These are phyloP conservation scores for Columba livia DNA, from an alignment of 2,113 vertebrate genomes.

Conservation along the genomic window DNA sequence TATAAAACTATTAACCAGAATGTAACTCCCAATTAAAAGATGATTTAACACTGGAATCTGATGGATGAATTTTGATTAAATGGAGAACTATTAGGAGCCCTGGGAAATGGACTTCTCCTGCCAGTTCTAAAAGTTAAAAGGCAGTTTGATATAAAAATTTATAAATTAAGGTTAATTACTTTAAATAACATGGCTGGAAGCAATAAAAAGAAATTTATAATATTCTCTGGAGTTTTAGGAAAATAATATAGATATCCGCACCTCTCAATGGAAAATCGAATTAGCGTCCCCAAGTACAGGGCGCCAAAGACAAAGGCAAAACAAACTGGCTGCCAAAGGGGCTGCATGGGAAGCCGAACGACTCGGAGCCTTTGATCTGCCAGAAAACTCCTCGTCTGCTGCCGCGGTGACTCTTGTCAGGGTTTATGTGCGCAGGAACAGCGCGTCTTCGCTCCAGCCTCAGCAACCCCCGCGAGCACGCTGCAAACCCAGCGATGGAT, in stretches of 20 bases:
- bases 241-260: slow-evolving; percentile 78
- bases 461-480: not conserved
- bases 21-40: slow-evolving; percentile 99
- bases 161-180: slow-evolving; percentile 99
- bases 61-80: slow-evolving; percentile 99
- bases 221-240: slow-evolving; percentile 87
- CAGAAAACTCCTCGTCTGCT: not conserved
- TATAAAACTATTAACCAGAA: slow-evolving; percentile 99
- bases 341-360: not conserved
- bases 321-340: slow-evolving; percentile 33
- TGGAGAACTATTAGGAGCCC: slow-evolving; percentile 95
- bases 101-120: slow-evolving; percentile 89
- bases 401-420: not conserved
- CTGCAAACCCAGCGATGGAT: not conserved
- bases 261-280: slow-evolving; percentile 71
- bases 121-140: slow-evolving; percentile 91
- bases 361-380: not conserved
- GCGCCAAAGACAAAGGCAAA: slow-evolving; percentile 57
- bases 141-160: slow-evolving; percentile 95
- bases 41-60: slow-evolving; percentile 99
- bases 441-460: not conserved
- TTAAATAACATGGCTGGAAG: slow-evolving; percentile 96
- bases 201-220: slow-evolving; percentile 83
- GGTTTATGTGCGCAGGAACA: not conserved
- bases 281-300: slow-evolving; percentile 52